Evolutionary conservation across 2,113 vertebrate species (phyloP).

Genomic region (Perognathus longimembris): DNA sequence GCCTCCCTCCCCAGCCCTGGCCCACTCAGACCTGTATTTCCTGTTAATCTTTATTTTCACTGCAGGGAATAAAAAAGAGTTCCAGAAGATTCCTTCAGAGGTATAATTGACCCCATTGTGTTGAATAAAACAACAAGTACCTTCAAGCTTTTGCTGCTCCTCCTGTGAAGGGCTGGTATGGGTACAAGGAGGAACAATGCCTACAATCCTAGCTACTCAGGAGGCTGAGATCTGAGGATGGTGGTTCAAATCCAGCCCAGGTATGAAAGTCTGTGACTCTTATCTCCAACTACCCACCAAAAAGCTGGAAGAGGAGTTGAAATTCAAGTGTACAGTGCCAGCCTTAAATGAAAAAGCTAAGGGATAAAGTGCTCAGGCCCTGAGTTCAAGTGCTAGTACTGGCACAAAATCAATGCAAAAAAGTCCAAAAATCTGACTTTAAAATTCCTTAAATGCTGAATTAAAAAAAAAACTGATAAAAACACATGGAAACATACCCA

Average conservation of each 20-base stretch:
- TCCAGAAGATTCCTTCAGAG: slow-evolving; percentile 25
- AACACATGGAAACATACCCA: too few species aligned
- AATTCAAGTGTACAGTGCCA: too few species aligned
- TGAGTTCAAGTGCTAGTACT: not conserved
- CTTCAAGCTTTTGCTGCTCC: not conserved
- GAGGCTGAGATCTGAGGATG: too few species aligned
- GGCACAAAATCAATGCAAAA: too few species aligned
- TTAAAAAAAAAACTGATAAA: not conserved
- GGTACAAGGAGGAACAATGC: too few species aligned
- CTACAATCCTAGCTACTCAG: too few species aligned
- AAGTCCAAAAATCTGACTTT: not conserved
- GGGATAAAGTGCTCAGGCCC: too few species aligned
- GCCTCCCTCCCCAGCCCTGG: slow-evolving; percentile 7
- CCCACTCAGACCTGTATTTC: slow-evolving; percentile 39
- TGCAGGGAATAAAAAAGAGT: not conserved
- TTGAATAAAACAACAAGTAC: slow-evolving; percentile 12
- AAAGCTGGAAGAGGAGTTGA: too few species aligned
- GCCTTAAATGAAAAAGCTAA: too few species aligned
- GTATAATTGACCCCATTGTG: slow-evolving; percentile 31
- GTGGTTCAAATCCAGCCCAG: too few species aligned
- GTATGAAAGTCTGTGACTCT: too few species aligned
- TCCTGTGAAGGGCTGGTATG: not conserved
- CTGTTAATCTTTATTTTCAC: slow-evolving; percentile 5
- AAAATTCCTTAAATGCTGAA: not conserved
- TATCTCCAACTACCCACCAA: too few species aligned